Evolutionary conservation across 1,140 invertebrate species (phyloP).

Genomic region (Conus betulinus): DNA sequence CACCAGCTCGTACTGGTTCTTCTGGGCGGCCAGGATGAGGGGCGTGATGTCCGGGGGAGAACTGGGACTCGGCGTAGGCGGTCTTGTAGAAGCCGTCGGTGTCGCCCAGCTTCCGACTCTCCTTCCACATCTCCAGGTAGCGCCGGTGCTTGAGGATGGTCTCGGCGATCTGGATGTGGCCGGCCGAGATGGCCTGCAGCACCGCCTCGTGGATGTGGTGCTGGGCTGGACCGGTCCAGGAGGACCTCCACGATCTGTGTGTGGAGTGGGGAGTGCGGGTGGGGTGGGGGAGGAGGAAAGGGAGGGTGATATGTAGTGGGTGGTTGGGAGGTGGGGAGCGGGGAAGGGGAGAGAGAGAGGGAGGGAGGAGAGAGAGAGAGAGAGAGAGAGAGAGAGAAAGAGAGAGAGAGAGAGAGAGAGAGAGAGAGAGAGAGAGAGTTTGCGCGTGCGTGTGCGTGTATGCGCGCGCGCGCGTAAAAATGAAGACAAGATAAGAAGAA

Average conservation of each 20-base stretch:
- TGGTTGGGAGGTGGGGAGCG: not conserved
- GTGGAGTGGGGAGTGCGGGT: not conserved
- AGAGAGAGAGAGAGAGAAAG: conserved; percentile 8
- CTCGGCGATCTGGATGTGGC: conserved; percentile 73
- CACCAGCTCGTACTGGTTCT: conserved; percentile 74
- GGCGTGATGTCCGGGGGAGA: conserved; percentile 74
- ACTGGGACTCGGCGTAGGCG: conserved; percentile 64
- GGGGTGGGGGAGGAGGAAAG: not conserved
- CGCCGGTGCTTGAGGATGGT: conserved; percentile 72
- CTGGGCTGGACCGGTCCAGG: conserved; percentile 64
- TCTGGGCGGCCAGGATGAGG: conserved; percentile 73
- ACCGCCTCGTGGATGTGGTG: conserved; percentile 73
- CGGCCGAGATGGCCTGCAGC: conserved; percentile 73
- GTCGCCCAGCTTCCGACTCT: conserved; percentile 63
- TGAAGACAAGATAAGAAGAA: no score
- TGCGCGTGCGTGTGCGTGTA: no score
- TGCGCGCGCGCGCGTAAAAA: no score
- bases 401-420: conserved; percentile 4
- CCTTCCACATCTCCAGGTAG: conserved; percentile 70
- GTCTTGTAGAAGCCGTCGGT: conserved; percentile 68
- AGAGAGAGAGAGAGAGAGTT: no score
- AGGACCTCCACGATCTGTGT: conserved; percentile 67
- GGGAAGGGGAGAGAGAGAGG: no score
- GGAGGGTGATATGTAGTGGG: not conserved
- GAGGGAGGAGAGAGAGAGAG: not conserved